These are phyloP conservation scores for Tauraco hartlaubi DNA, from an alignment of 2,797 vertebrate genomes.

Conservation along the genomic window DNA sequence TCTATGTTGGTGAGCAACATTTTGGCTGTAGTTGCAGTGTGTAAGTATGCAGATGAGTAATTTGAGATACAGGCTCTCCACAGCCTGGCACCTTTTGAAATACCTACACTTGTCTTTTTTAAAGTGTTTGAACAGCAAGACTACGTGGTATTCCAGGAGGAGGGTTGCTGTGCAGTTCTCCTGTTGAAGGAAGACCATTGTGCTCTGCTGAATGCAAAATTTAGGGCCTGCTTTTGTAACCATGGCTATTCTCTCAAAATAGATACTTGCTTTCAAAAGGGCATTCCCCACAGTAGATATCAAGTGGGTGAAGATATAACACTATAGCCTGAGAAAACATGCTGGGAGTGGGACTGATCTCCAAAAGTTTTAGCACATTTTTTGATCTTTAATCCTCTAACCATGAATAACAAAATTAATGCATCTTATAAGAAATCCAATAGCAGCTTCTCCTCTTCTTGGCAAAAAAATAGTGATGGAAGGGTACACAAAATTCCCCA, in stretches of 20 bases:
- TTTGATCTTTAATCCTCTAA: slow-evolving; percentile 30
- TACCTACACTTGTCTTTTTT: background rate
- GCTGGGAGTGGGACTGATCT: background rate
- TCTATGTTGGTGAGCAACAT: too few species aligned
- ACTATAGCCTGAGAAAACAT: slow-evolving; percentile 14
- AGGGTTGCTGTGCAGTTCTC: background rate
- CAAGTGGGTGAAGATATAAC: slow-evolving; percentile 31
- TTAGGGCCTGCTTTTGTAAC: slow-evolving; percentile 36
- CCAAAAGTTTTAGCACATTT: slow-evolving; percentile 21
- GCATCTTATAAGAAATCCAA: background rate
- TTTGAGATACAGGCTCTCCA: background rate
- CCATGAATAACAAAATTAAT: slow-evolving; percentile 35
- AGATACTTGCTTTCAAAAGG: slow-evolving; percentile 42
- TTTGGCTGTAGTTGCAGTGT: background rate
- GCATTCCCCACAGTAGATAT: slow-evolving; percentile 18
- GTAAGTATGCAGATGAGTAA: background rate
- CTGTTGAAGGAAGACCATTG: background rate
- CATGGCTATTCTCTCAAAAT: slow-evolving; percentile 53
- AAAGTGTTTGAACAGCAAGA: background rate
- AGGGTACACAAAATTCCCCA: background rate
- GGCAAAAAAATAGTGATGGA: background rate
- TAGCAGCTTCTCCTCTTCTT: background rate
- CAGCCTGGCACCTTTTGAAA: background rate
- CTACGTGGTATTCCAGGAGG: background rate
- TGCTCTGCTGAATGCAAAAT: slow-evolving; percentile 7